Conservation (phyloP, 2,888 invertebrate genomes). For the Euphydryas editha region DNA sequence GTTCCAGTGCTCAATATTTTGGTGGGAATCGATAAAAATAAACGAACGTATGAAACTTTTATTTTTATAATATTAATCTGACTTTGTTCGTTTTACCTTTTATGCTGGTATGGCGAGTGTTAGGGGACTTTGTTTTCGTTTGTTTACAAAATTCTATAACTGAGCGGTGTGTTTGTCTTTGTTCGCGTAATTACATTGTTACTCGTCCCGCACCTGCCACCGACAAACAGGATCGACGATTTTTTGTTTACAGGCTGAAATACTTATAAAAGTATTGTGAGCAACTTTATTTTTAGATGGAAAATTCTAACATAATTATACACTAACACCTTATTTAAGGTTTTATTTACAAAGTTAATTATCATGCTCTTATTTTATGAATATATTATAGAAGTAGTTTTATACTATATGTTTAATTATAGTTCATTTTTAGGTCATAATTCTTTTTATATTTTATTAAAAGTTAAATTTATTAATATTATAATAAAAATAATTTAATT, state of each 20-base stretch:
- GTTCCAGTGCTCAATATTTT: no score
- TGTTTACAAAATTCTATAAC: constrained; percentile 58
- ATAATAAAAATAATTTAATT: no score
- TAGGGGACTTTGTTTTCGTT: constrained; percentile 55
- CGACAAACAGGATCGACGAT: constrained; percentile 40
- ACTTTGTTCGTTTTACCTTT: constrained; percentile 44
- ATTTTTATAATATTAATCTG: no score
- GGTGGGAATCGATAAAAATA: no score
- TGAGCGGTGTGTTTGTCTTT: constrained; percentile 47
- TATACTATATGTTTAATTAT: no score
- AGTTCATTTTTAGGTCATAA: no score
- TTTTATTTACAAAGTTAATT: no score
- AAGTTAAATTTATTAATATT: no score
- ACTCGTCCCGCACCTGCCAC: constrained; percentile 46
- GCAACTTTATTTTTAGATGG: background rate
- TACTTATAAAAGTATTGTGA: constrained; percentile 7
- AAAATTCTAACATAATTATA: background rate
- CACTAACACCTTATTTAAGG: background rate
- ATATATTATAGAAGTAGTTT: no score
- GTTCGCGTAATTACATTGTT: constrained; percentile 49
- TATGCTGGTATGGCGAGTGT: constrained; percentile 44
- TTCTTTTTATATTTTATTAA: no score
- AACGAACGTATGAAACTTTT: no score
- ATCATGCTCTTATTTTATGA: no score
- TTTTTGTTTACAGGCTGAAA: constrained; percentile 23